phyloP scores from a whole-genome alignment of 2,888 invertebrate genomes.

The Bruchidius siliquastri region DNA sequence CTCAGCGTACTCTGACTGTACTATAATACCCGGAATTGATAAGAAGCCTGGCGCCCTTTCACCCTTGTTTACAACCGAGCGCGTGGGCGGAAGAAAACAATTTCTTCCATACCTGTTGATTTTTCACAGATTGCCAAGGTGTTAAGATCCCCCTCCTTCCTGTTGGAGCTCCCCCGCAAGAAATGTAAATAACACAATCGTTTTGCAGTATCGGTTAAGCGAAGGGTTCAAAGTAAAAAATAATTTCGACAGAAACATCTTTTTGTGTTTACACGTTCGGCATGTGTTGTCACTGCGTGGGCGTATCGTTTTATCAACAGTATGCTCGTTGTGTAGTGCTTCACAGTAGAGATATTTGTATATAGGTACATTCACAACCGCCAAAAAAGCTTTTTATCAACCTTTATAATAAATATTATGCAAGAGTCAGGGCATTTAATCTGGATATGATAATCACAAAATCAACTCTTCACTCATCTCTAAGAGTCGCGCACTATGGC shows the following conservation, averaged over 20 bases:
- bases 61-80: not conserved
- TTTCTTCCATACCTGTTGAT: not conserved
- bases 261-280: not conserved
- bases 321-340: not conserved
- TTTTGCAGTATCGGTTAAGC: too few relatives aligned
- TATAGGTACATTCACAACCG: not conserved
- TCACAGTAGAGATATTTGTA: not conserved
- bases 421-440: too few relatives aligned
- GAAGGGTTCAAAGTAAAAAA: not conserved
- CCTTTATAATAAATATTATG: too few relatives aligned
- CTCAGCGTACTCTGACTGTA: too few relatives aligned
- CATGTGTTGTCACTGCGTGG: not conserved
- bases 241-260: not conserved
- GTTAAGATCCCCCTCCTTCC: not conserved
- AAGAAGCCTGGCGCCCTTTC: not conserved
- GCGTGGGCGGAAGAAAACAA: not conserved
- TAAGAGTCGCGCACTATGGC: too few relatives aligned
- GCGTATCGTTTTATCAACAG: not conserved
- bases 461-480: too few relatives aligned
- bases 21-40: not conserved
- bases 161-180: not conserved
- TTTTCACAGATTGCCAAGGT: not conserved
- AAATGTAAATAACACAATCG: not conserved
- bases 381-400: too few relatives aligned
- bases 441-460: too few relatives aligned